Conservation (phyloP, 2,888 invertebrate genomes). For the Agrypnus murinus region DNA sequence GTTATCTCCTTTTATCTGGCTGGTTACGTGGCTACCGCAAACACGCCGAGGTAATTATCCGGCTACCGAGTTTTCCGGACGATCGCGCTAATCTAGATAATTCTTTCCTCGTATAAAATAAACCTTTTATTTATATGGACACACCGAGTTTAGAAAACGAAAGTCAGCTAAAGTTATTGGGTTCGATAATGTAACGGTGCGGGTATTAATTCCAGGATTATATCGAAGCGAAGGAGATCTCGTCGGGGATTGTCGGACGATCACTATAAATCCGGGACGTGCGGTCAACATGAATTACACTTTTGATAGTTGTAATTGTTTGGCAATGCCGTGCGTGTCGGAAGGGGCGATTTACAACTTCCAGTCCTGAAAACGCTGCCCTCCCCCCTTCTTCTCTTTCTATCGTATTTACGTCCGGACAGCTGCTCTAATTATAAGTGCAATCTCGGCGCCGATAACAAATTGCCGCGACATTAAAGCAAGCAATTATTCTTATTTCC, state of each 20-base stretch:
- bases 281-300: constrained; percentile 67
- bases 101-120: constrained; percentile 54
- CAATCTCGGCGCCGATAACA: constrained; percentile 54
- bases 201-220: constrained; percentile 63
- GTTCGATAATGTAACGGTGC: constrained; percentile 42
- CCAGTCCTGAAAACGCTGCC: constrained; percentile 47
- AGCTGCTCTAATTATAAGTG: constrained; percentile 47
- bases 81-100: constrained; percentile 59
- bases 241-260: constrained; percentile 52
- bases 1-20: constrained; percentile 47
- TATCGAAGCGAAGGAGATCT: constrained; percentile 54
- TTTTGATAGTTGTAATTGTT: constrained; percentile 68
- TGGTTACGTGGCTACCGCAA: constrained; percentile 48
- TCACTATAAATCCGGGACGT: constrained; percentile 64
- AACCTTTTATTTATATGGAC: constrained; percentile 55
- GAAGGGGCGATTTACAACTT: constrained; percentile 60
- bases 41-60: constrained; percentile 53
- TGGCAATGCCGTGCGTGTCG: constrained; percentile 64
- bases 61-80: constrained; percentile 57
- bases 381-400: constrained; percentile 1
- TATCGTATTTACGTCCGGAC: constrained; percentile 32
- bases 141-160: constrained; percentile 52
- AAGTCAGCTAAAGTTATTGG: constrained; percentile 51
- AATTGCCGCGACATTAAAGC: constrained; percentile 53
- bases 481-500: constrained; percentile 59